phyloP scores from a whole-genome alignment of 2,888 invertebrate species.

The Fabriciana adippe region DNA sequence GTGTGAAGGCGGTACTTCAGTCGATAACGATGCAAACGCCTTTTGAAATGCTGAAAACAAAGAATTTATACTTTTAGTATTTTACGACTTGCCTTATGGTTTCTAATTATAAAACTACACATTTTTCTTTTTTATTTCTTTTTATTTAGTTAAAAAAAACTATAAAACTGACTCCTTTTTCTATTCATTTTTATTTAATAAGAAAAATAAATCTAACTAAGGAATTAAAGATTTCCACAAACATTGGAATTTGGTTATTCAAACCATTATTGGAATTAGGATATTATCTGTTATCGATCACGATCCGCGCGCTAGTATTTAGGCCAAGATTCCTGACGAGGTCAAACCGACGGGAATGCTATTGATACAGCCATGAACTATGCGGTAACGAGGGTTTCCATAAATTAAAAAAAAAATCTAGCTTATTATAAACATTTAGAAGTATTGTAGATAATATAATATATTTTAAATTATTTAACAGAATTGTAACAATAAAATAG shows the following conservation, averaged over 20 bases:
- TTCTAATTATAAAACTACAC: too few relatives aligned
- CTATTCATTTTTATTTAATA: neutral
- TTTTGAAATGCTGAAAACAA: constrained; percentile 76
- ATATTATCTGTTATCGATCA: constrained; percentile 32
- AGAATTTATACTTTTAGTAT: neutral
- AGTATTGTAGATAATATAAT: too few relatives aligned
- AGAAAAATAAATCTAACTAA: too few relatives aligned
- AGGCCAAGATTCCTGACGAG: constrained; percentile 64
- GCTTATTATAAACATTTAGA: neutral
- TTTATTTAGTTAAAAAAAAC: too few relatives aligned
- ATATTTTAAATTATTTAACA: too few relatives aligned
- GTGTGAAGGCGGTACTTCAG: constrained; percentile 76
- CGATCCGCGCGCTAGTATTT: constrained; percentile 49
- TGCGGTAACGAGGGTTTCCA: constrained; percentile 22
- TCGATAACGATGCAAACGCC: constrained; percentile 66
- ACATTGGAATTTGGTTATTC: constrained; percentile 2
- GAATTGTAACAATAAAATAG: too few relatives aligned
- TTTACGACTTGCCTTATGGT: neutral
- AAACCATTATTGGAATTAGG: constrained; percentile 12
- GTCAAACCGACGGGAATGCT: constrained; percentile 56
- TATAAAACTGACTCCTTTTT: too few relatives aligned
- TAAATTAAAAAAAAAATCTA: constrained; percentile 19
- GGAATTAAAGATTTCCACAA: neutral
- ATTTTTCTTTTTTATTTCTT: too few relatives aligned
- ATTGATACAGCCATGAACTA: constrained; percentile 53